Conservation (phyloP, 2,888 invertebrate genomes). For the Rosalia funebris region DNA sequence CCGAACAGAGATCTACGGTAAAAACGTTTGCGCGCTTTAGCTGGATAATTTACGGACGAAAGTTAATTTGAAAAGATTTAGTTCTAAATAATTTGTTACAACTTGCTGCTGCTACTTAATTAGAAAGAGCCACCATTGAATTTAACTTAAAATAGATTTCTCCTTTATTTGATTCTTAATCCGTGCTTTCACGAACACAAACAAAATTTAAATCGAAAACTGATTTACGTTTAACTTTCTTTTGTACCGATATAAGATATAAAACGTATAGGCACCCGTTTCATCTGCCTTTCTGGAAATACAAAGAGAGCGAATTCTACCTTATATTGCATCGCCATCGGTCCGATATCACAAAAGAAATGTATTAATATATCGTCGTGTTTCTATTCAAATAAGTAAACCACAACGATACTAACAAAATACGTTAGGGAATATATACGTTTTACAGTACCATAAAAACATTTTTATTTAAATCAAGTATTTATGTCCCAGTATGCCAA, state of each 20-base stretch:
- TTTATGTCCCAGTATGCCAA: too few relatives aligned
- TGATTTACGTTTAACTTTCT: conserved; percentile 23
- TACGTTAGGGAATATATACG: too few relatives aligned
- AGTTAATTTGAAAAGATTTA: conserved; percentile 27
- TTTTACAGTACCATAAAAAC: too few relatives aligned
- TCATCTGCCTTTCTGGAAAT: background rate
- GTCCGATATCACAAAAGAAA: conserved; percentile 1
- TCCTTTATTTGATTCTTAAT: conserved; percentile 32
- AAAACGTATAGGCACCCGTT: background rate
- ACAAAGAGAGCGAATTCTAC: background rate
- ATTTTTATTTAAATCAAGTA: too few relatives aligned
- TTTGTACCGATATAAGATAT: conserved; percentile 14
- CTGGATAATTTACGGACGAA: conserved; percentile 17
- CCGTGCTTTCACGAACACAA: conserved; percentile 29
- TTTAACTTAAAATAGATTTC: conserved; percentile 29
- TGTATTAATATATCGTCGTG: conserved; percentile 13
- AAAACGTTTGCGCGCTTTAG: conserved; percentile 11
- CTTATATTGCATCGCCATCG: conserved; percentile 6
- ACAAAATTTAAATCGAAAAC: conserved; percentile 35
- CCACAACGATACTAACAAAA: too few relatives aligned
- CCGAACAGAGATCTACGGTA: conserved; percentile 4
- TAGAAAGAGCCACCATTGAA: conserved; percentile 30
- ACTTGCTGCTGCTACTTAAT: conserved; percentile 26
- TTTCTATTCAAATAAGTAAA: too few relatives aligned
- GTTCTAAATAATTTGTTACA: conserved; percentile 28